Evolutionary conservation across 2,797 vertebrate species (phyloP), one percentile per base, ranked within the genome.

Genomic region (Petrocephalus schoutedeni): DNA sequence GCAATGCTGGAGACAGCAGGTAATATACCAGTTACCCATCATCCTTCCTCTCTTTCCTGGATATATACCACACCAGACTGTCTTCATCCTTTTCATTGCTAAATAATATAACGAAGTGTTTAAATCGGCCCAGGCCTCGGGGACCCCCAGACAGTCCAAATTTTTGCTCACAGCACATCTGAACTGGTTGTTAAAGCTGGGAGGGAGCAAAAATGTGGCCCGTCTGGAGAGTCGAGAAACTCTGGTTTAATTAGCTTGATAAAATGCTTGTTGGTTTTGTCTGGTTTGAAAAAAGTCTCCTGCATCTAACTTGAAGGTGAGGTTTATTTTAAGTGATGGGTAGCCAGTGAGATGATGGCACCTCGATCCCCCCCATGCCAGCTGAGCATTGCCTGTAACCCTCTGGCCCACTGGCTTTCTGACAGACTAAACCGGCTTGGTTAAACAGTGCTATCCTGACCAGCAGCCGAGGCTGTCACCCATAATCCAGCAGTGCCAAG

Each of bases 1-100:
- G 96, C 61, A 99, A 99, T 0, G 98, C 98, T 2, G 98, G 98
- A 4, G 98, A 99, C 88, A 99, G 98, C 97, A 98, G 98, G 98
- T 99, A 90, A 95, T 14, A 6, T 4, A 1, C 57, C 16, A 1
- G 53, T 80, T 23, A 59, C 87, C 53, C 71, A 45, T 32, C 23
- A n/a, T 7, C 16, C 85, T 32, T 7, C 32, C 14, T 59, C 8
- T 32, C 21, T 58, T 56, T 36, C 54, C 58, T 2, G 2, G 54
- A 14, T 6, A 85, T 54, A 84, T 84, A 21, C 49, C 45, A 83
- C 41, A 51, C 19, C 80, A 83, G 41, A 12, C 80, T 71, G 64
- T 71, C 64, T 36, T 71, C 64, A 6, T 71, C 12, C 28, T 71
- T 71, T 71, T 36, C 28, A 12, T 71, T 71, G 36, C 64, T 16